Evolutionary conservation across 2,888 invertebrate genomes (phyloP).

Genomic region (Frankliniella intonsa): DNA sequence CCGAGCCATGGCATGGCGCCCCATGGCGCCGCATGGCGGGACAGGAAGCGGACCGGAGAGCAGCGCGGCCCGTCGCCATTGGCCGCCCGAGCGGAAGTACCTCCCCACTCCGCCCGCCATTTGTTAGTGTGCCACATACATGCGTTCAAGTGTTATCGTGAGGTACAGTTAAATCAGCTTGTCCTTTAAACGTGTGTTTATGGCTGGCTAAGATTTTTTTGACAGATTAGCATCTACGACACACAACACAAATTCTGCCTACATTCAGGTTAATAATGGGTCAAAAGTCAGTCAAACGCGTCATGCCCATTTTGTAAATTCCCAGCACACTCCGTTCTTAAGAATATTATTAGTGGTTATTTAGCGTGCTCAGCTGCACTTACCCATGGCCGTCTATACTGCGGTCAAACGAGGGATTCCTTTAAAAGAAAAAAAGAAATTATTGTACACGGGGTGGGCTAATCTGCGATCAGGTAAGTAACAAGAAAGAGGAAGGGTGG

Average conservation of each 20-base stretch:
- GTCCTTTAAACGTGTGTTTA: too few relatives aligned
- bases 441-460: not conserved
- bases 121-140: not conserved
- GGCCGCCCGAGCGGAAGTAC: not conserved
- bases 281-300: too few relatives aligned
- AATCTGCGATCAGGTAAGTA: not conserved
- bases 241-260: too few relatives aligned
- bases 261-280: too few relatives aligned
- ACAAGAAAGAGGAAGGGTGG: not conserved
- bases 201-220: not conserved
- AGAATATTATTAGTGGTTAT: too few relatives aligned
- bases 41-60: not conserved
- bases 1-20: too few relatives aligned
- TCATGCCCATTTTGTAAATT: too few relatives aligned
- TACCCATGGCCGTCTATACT: slow-evolving; percentile 22
- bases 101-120: too few relatives aligned
- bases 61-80: not conserved
- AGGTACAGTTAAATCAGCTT: too few relatives aligned
- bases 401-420: slow-evolving; percentile 21
- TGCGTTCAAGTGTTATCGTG: not conserved
- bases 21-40: too few relatives aligned
- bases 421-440: slow-evolving; percentile 22
- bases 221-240: too few relatives aligned
- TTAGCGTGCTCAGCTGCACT: not conserved
- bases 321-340: too few relatives aligned